Base-by-base conservation (phyloP, 2,888 invertebrate species). In the Fragum fragum region DNA sequence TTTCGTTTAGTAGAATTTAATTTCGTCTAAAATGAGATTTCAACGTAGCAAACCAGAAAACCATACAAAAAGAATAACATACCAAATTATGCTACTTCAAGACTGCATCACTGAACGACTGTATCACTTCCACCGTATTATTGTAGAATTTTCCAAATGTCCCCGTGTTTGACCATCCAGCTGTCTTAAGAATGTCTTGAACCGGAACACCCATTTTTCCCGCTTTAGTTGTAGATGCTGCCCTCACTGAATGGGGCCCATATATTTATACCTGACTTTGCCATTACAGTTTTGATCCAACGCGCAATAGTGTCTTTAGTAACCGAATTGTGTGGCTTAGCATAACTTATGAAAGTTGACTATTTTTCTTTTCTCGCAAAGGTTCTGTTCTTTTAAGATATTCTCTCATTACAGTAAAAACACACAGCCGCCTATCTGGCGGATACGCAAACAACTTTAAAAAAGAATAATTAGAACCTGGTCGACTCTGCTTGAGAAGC, bases 201-300 rank as follows among this genome's bases (percentile, higher is more conserved):
- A 78, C 18, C 18, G 77, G 73, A 7, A 71, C 74, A 29, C 39
- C 57, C 14, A 6, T 28, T 16, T 28, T 14, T 23, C 28, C 52
- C 14, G 78, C 78, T 18, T 57, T 61, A 28, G 76, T 72, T 16
- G 72, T 66, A n/a, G 59, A n/a, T 18, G 81, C 81, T 55, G 78
- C 73, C n/a, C 81, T 28, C 23, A 68, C 61, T 63, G 70, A 73
- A 53, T 81, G 73, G 2, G 74, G 61, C 14, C 61, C 59, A 74
- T 53, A 47, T 66, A 42, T 75, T 47, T 59, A 81, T 76, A 28
- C 76, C 81, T 14, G 81, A 29, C 11, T 28, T 42, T 2, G 16
- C n/a, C 66, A 80, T 47, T 23, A 76, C 63, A 16, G 39, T 66
- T 39, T 72, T 71, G 7, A 80, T 66, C 79, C 79, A 80, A 42